Evolutionary conservation across 2,888 invertebrate species (phyloP).

Genomic region (Thalpophila matura): DNA sequence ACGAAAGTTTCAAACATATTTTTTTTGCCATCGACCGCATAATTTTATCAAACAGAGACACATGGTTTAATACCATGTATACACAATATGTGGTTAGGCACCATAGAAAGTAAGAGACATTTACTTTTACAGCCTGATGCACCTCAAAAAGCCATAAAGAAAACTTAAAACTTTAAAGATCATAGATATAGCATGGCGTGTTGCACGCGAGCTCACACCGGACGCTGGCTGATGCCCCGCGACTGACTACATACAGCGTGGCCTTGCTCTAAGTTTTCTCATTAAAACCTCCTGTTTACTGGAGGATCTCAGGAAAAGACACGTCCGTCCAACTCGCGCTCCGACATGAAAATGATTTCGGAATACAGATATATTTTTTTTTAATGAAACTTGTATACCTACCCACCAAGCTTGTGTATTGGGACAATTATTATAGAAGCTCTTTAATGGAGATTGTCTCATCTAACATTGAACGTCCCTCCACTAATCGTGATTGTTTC

Average conservation of each 20-base stretch:
- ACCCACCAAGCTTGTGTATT: background rate
- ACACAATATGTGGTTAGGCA: too few species aligned
- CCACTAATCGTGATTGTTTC: too few species aligned
- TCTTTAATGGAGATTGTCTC: background rate
- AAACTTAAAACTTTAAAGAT: conserved; percentile 44
- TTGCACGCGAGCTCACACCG: conserved; percentile 53
- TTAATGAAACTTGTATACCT: background rate
- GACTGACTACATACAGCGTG: conserved; percentile 22
- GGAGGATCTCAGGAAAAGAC: conserved; percentile 30
- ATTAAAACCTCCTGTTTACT: conserved; percentile 60
- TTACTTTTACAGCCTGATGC: conserved; percentile 10
- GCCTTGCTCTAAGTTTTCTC: conserved; percentile 63
- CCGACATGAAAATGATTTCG: conserved; percentile 27
- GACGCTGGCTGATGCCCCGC: conserved; percentile 41
- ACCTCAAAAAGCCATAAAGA: conserved; percentile 49
- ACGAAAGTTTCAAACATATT: too few species aligned
- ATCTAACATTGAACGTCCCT: too few species aligned
- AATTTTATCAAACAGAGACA: too few species aligned
- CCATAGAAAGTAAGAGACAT: too few species aligned
- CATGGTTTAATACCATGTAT: too few species aligned
- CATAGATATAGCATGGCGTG: conserved; percentile 54
- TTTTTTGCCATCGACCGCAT: too few species aligned
- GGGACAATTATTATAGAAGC: background rate
- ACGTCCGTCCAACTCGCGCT: conserved; percentile 17
- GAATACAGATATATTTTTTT: background rate